A percentile compares a stretch with the other conserved stretches of the same genome.
phyloP scores from a whole-genome alignment of 1,140 invertebrate genomes.

The Chlorops oryzae region DNA sequence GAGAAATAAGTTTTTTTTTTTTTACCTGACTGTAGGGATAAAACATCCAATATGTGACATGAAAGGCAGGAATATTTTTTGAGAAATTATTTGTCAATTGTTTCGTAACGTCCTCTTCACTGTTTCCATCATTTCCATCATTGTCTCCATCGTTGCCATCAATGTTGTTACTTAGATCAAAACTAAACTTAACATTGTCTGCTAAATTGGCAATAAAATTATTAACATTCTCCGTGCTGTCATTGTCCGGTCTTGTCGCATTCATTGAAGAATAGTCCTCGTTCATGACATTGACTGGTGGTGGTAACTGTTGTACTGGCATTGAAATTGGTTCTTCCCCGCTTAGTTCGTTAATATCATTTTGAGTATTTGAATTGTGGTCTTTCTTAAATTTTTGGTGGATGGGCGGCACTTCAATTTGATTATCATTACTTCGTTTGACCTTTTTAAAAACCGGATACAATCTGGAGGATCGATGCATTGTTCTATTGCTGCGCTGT shows the following conservation, averaged over 20 bases:
- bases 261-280: too few species aligned
- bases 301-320: too few species aligned
- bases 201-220: conserved; percentile 42
- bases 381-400: too few species aligned
- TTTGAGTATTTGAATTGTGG: too few species aligned
- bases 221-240: conserved; percentile 8
- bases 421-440: conserved; percentile 15
- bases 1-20: too few species aligned
- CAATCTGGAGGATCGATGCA: conserved; percentile 33
- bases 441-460: conserved; percentile 36
- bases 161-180: too few species aligned
- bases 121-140: conserved; percentile 1
- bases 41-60: conserved; percentile 64
- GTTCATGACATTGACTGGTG: not conserved
- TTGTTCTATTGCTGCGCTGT: conserved; percentile 28
- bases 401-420: conserved; percentile 6
- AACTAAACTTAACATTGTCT: conserved; percentile 44
- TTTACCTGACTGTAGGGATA: conserved; percentile 56
- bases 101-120: not conserved
- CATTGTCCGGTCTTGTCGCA: too few species aligned
- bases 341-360: too few species aligned
- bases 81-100: conserved; percentile 10
- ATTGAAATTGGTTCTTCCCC: too few species aligned
- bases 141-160: conserved; percentile 21
- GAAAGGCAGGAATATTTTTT: conserved; percentile 50